Evolutionary conservation across 2,113 vertebrate species (phyloP).

Genomic region (Pygoscelis antarcticus): DNA sequence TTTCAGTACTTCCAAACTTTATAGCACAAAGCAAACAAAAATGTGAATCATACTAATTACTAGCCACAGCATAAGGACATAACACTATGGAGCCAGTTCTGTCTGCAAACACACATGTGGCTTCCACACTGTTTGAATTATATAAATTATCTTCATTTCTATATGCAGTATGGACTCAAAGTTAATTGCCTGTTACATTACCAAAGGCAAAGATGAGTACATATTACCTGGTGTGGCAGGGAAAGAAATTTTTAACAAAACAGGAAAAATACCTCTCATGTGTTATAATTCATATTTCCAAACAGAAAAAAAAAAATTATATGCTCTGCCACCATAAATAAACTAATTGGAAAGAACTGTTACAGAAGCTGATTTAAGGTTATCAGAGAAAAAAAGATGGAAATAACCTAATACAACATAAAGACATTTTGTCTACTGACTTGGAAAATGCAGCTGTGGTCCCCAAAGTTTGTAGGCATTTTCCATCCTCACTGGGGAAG

Average conservation of each 20-base stretch:
- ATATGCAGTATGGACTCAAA: not conserved
- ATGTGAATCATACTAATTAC: not conserved
- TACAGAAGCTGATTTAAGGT: not conserved
- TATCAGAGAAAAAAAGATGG: not conserved
- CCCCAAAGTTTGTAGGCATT: not conserved
- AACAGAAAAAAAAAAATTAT: not conserved
- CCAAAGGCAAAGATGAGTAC: not conserved
- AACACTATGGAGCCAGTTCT: not conserved
- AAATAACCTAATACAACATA: not conserved
- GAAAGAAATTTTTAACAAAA: not conserved
- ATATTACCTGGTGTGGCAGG: not conserved
- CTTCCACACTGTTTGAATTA: not conserved
- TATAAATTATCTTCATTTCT: not conserved
- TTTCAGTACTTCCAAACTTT: not conserved
- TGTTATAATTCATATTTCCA: not conserved
- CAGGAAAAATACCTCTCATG: not conserved
- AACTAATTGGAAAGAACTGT: not conserved
- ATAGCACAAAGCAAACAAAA: not conserved
- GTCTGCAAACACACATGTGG: not conserved
- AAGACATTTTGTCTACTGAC: not conserved
- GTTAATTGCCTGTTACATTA: not conserved
- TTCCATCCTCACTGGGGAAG: not conserved
- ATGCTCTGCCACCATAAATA: not conserved
- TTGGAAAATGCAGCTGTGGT: not conserved
- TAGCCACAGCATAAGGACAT: not conserved